A percentile compares a stretch with the other conserved stretches of the same genome.
phyloP scores from a whole-genome alignment of 1,140 invertebrate genomes.

The Drosophila mauritiana region DNA sequence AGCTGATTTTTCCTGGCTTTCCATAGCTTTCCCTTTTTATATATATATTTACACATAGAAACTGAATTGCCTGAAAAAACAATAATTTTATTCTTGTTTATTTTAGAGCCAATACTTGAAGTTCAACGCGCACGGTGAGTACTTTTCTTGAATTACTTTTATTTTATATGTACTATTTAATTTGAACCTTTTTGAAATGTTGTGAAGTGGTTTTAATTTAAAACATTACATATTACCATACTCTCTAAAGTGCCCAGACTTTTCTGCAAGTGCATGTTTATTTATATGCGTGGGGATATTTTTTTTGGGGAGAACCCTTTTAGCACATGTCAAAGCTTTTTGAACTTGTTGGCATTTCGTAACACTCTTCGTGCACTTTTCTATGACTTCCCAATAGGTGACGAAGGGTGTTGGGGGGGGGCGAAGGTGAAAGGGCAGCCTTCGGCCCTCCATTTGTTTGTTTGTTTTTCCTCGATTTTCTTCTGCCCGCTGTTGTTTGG shows the following conservation, averaged over 20 bases:
- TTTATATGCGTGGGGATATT: constrained; percentile 21
- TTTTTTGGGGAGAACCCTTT: constrained; percentile 59
- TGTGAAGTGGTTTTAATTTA: no score
- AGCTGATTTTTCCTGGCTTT: constrained; percentile 40
- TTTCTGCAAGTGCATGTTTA: constrained; percentile 23
- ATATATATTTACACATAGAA: background rate
- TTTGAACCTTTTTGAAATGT: background rate
- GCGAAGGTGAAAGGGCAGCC: constrained; percentile 21
- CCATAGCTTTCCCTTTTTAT: constrained; percentile 5
- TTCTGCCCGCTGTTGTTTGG: constrained; percentile 46
- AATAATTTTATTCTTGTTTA: no score
- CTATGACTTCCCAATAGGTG: constrained; percentile 55
- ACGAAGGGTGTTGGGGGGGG: background rate
- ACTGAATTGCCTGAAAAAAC: background rate
- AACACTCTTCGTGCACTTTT: constrained; percentile 74
- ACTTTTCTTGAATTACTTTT: no score
- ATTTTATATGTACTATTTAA: background rate
- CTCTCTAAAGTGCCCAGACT: background rate
- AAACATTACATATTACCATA: background rate
- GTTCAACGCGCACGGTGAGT: no score
- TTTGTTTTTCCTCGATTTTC: constrained; percentile 34
- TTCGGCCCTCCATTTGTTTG: constrained; percentile 34
- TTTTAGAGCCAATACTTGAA: no score
- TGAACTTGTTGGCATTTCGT: constrained; percentile 76
- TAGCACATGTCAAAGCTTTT: constrained; percentile 80